Percentiles rank a stretch among this genome's conserved stretches.
phyloP scores from a whole-genome alignment of 1,140 invertebrate species.

The Bombus confusus region DNA sequence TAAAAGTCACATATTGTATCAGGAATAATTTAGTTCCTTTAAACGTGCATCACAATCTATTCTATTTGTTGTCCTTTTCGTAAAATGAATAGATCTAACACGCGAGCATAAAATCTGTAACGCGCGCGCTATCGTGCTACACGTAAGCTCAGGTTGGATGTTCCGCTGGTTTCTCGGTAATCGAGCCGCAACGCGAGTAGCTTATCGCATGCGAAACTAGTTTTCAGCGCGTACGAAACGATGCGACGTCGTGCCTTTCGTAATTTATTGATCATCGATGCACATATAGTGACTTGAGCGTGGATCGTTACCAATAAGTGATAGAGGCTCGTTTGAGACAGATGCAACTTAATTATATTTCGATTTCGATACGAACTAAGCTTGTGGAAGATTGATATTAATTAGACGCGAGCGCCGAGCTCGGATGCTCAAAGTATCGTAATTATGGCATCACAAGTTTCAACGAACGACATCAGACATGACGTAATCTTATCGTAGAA shows the following conservation, averaged over 20 bases:
- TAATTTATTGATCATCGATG: slow-evolving; percentile 49
- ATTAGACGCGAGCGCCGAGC: not conserved
- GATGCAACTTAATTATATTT: slow-evolving; percentile 34
- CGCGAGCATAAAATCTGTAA: not conserved
- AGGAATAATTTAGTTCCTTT: too few species aligned
- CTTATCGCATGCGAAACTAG: slow-evolving; percentile 38
- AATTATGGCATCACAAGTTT: slow-evolving; percentile 10
- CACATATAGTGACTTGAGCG: not conserved
- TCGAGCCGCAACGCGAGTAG: not conserved
- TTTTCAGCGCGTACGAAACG: slow-evolving; percentile 31
- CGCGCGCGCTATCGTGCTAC: too few species aligned
- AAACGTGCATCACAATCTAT: too few species aligned
- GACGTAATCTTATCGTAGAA: slow-evolving; percentile 28
- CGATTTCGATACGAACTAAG: not conserved
- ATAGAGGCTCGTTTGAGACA: not conserved
- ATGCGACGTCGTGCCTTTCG: slow-evolving; percentile 13
- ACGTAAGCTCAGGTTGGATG: not conserved
- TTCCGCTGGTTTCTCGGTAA: not conserved
- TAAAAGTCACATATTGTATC: too few species aligned
- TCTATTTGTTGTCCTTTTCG: not conserved
- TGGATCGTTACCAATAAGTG: not conserved
- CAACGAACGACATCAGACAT: not conserved
- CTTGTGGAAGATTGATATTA: slow-evolving; percentile 19
- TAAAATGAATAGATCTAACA: too few species aligned
- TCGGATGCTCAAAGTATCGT: slow-evolving; percentile 1